Base-by-base conservation (phyloP, 2,113 vertebrate genomes). In the Megatriorchis doriae region DNA sequence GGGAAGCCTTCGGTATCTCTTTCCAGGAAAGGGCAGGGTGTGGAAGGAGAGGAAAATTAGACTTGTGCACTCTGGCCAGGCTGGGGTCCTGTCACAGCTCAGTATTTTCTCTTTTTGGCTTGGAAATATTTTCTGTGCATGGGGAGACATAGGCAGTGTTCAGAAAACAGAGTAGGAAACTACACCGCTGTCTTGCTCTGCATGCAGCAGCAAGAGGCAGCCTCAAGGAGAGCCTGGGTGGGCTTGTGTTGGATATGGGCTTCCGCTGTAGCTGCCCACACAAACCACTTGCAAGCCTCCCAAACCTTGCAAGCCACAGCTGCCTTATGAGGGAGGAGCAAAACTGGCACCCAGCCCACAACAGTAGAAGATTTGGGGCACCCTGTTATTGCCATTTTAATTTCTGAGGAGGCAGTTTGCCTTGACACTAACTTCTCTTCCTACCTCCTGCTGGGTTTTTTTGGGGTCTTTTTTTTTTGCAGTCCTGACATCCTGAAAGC, bases 401-500 rank as follows among this genome's bases (percentile, higher is more conserved):
- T 94, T 92, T 96, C 86, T 87, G 88, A 88, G 73, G 26, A 86
- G 55, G 56, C 84, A 82, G 65, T 92, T 92, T 9, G 78, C 78
- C 43, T 81, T 75, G 77, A 90, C 73, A 62, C 83, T 50, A 55
- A 72, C 42, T 97, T 94, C 94, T 94, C 83, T 96, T 94, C 92
- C 93, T 96, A 91, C 81, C 83, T 92, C 86, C 94, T 3, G 70
- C 80, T 96, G 96, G 10, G 7, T 38, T 42, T 65, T 47, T 47
- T 11, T 22, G n/a, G n/a, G n/a, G n/a, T n/a, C n/a, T 47, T 48
- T 50, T 82, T 82, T 73, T 94, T 95, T 85, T 71, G 15, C 66
- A 91, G 81, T 86, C 68, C 53, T 87, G 86, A 75, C 66, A 91
- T 92, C 73, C 48, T 96, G 95, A 95, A 94, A 95, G 78, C 61